These are phyloP conservation scores for Ochotona princeps DNA, from an alignment of 2,113 vertebrate species.

Conservation along the genomic window DNA sequence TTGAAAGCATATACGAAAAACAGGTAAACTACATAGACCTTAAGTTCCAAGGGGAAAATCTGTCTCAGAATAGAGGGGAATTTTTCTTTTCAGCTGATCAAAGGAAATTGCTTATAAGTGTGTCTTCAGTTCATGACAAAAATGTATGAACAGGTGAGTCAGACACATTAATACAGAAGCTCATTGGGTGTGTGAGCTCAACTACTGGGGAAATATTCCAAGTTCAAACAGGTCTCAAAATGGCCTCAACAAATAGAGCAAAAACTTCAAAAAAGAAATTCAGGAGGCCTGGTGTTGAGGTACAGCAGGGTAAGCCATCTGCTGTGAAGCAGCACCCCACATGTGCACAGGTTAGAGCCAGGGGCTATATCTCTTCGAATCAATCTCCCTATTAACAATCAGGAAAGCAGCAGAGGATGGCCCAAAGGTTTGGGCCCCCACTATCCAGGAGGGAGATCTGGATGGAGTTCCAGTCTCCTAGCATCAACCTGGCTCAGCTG, in stretches of 20 bases:
- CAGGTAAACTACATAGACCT: not conserved
- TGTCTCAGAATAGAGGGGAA: constrained; percentile 22
- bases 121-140: not conserved
- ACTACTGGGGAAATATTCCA: not conserved
- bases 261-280: constrained; percentile 25
- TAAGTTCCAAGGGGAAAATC: not conserved
- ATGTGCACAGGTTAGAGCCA: too few relatives aligned
- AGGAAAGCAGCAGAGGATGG: too few relatives aligned
- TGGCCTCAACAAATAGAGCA: not conserved
- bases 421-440: too few relatives aligned
- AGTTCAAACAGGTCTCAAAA: constrained; percentile 1
- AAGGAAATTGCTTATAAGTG: constrained; percentile 29
- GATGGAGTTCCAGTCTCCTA: too few relatives aligned
- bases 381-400: too few relatives aligned
- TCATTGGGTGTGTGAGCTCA: not conserved
- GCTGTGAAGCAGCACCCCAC: too few relatives aligned
- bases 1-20: not conserved
- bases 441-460: too few relatives aligned
- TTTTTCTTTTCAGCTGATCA: not conserved
- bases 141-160: not conserved
- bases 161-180: not conserved
- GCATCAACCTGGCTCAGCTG: too few relatives aligned
- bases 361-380: too few relatives aligned
- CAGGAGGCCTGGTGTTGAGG: not conserved
- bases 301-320: too few relatives aligned